phyloP scores from a whole-genome alignment of 2,113 vertebrate genomes.

The Cyanocitta stelleri region DNA sequence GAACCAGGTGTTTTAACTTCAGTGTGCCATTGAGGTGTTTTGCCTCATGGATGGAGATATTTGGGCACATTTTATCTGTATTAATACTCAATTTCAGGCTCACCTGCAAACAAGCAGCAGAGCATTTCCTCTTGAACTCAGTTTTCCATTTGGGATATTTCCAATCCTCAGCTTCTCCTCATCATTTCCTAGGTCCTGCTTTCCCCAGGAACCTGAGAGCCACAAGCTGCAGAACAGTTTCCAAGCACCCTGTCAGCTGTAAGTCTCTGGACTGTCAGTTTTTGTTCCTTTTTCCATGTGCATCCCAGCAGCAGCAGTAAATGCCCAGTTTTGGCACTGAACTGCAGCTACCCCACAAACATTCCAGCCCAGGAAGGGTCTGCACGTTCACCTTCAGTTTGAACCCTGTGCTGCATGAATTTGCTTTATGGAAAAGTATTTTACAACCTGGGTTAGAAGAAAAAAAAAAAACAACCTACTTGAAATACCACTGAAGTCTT shows the following conservation, averaged over 20 bases:
- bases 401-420: not conserved
- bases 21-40: fast-evolving
- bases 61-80: not conserved
- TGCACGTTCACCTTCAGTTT: not conserved
- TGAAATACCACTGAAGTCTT: not conserved
- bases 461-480: not conserved
- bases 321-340: not conserved
- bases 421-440: not conserved
- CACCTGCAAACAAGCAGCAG: not conserved
- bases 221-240: not conserved
- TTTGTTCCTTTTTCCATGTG: not conserved
- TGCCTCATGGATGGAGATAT: not conserved
- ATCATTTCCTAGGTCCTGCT: not conserved
- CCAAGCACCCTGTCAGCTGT: not conserved
- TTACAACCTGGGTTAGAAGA: not conserved
- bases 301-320: not conserved
- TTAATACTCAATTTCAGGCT: not conserved
- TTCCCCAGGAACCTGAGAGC: not conserved
- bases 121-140: not conserved
- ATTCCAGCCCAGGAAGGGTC: not conserved
- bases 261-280: not conserved
- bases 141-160: not conserved
- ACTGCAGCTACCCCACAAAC: not conserved
- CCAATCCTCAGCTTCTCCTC: not conserved
- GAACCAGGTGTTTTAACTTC: not conserved